Base-by-base conservation (phyloP, 2,888 invertebrate species). In the Aleiodes leptofemur region DNA sequence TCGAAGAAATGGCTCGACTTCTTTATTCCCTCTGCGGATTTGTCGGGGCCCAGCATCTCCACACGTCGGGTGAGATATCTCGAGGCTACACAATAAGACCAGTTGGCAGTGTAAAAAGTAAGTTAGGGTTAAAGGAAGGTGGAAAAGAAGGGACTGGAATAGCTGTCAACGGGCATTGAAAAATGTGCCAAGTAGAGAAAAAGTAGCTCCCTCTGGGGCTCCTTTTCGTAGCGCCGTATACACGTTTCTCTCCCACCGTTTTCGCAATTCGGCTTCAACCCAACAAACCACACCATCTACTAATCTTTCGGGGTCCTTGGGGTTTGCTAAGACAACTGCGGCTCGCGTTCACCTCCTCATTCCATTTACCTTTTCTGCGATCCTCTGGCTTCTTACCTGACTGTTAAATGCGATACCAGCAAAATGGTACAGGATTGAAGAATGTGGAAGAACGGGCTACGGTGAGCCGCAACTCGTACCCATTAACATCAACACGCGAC, bases 111-210 rank as follows among this genome's bases (percentile, higher is more conserved):
- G 74, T 72, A 56, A 76, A 70, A 72, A 77, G 77, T 77, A 80
- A 76, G 76, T 73, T 61, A 77, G 69, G 59, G 76, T 16, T 48
- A 34, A 48, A 57, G 80, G 51, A 69, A 66, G 76, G 72, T 76
- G 81, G 73, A 78, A 77, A 81, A 74, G 78, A 82, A 81, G 79
- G 79, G 77, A 78, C n/a, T 61, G 80, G 82, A 81, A 84, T 86
- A 85, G 85, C 87, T 85, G 87, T 86, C 87, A 85, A 82, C 85
- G 78, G 81, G 82, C 83, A 86, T 85, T 86, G 86, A 86, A 86
- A 87, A 87, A 86, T 86, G 86, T 87, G 85, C 85, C 83, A 86
- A 87, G 84, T 82, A 79, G 78, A 84, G 86, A 86, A 86, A 86
- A 86, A 86, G 86, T 82, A 80, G 84, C 82, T 81, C 81, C 81